A percentile compares a stretch with the other conserved stretches of the same genome.
These are phyloP conservation scores for Temnothorax unifasciatus DNA, from an alignment of 2,888 invertebrate genomes.

Conservation along the genomic window DNA sequence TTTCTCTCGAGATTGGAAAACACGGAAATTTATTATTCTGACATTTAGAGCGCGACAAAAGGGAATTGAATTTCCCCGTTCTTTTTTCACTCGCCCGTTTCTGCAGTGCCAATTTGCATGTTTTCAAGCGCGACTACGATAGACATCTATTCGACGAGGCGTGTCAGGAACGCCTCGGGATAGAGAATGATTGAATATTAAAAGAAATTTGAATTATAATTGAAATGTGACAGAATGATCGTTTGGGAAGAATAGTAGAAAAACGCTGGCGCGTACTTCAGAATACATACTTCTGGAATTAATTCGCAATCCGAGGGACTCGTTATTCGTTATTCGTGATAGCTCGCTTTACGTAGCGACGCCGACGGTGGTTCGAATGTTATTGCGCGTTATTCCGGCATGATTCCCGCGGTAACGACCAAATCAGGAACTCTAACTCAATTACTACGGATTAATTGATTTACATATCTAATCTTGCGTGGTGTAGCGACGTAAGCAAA, in stretches of 20 bases:
- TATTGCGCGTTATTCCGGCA: slow-evolving; percentile 36
- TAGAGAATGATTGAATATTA: slow-evolving; percentile 36
- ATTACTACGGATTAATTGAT: slow-evolving; percentile 67
- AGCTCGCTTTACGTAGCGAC: background rate
- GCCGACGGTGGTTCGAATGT: background rate
- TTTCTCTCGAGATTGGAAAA: slow-evolving; percentile 46
- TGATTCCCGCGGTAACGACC: slow-evolving; percentile 48
- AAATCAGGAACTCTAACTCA: slow-evolving; percentile 58
- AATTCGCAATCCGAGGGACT: slow-evolving; percentile 4
- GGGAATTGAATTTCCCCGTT: slow-evolving; percentile 47
- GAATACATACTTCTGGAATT: background rate
- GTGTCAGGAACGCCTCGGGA: slow-evolving; percentile 19
- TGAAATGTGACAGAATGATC: slow-evolving; percentile 1
- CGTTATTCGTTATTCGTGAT: background rate
- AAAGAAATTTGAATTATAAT: slow-evolving; percentile 37
- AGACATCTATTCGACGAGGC: slow-evolving; percentile 34
- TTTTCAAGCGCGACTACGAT: slow-evolving; percentile 40
- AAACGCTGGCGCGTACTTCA: background rate
- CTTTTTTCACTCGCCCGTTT: slow-evolving; percentile 27
- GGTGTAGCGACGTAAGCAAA: slow-evolving; percentile 69
- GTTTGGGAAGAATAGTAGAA: background rate
- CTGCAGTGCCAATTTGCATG: slow-evolving; percentile 46
- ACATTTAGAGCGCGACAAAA: slow-evolving; percentile 56
- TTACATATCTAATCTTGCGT: slow-evolving; percentile 65
- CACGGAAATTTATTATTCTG: slow-evolving; percentile 52